Evolutionary conservation across 1,140 invertebrate genomes (phyloP).

Genomic region (Drosophila nannoptera): DNA sequence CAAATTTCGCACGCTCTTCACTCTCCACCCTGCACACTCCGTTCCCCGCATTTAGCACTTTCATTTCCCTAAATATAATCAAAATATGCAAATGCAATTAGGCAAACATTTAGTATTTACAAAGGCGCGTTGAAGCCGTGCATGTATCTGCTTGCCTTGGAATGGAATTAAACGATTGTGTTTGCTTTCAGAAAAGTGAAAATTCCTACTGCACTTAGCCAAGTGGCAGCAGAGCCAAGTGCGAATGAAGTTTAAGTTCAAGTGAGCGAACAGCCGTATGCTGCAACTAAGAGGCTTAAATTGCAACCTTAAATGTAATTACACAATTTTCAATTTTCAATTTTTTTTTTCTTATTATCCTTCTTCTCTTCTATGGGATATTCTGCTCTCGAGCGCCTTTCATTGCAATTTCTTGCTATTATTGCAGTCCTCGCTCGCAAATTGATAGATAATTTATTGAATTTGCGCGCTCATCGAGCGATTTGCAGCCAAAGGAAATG

Average conservation of each 20-base stretch:
- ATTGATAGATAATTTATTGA: slow-evolving; percentile 63
- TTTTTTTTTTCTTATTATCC: not conserved
- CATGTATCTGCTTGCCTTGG: slow-evolving; percentile 37
- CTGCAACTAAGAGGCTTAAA: slow-evolving; percentile 21
- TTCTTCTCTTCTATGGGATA: not conserved
- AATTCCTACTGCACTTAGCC: slow-evolving; percentile 31
- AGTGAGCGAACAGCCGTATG: slow-evolving; percentile 35
- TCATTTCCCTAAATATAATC: slow-evolving; percentile 71
- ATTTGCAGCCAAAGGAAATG: slow-evolving; percentile 28
- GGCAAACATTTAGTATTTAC: slow-evolving; percentile 56
- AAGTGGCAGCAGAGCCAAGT: slow-evolving; percentile 1
- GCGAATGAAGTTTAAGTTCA: slow-evolving; percentile 31
- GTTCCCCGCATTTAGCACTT: slow-evolving; percentile 54
- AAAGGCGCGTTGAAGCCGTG: slow-evolving; percentile 45
- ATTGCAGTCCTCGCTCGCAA: slow-evolving; percentile 5
- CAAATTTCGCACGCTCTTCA: not conserved
- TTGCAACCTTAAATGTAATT: slow-evolving; percentile 20
- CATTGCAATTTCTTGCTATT: slow-evolving; percentile 9
- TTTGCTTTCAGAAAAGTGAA: slow-evolving; percentile 33
- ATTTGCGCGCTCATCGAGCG: slow-evolving; percentile 50
- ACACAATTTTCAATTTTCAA: slow-evolving; percentile 5
- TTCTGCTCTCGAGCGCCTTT: slow-evolving; percentile 2
- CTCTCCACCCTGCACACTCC: not conserved
- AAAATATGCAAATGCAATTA: slow-evolving; percentile 77
- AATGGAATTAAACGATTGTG: slow-evolving; percentile 34